These are phyloP conservation scores for Syngnathoides biaculeatus DNA, from an alignment of 2,113 vertebrate species.

Conservation along the genomic window DNA sequence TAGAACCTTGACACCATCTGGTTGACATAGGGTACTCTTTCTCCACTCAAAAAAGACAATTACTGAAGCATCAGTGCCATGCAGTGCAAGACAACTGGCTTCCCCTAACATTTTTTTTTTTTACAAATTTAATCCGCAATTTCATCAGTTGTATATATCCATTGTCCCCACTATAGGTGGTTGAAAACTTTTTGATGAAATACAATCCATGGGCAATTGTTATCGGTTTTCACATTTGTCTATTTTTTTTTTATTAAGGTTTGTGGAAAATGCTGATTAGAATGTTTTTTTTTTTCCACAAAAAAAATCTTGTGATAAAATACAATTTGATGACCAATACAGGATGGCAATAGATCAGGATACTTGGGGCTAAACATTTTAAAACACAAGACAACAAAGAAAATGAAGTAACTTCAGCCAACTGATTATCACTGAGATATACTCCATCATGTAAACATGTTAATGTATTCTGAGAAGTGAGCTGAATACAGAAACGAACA, in stretches of 20 bases:
- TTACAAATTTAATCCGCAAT: not conserved
- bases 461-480: not conserved
- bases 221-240: too few species aligned
- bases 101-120: not conserved
- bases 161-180: not conserved
- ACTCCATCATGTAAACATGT: not conserved
- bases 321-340: too few species aligned
- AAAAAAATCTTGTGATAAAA: not conserved
- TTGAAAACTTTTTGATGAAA: not conserved
- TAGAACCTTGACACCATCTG: constrained; percentile 1
- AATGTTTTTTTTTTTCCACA: too few species aligned
- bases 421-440: not conserved
- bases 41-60: not conserved
- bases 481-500: not conserved
- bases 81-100: not conserved
- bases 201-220: too few species aligned
- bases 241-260: too few species aligned
- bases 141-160: not conserved
- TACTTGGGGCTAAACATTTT: too few species aligned
- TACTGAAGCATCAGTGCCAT: not conserved
- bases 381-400: not conserved
- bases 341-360: too few species aligned
- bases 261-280: not conserved
- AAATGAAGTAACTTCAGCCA: not conserved
- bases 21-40: not conserved